phyloP scores from a whole-genome alignment of 2,113 vertebrate species.

The Sula dactylatra region DNA sequence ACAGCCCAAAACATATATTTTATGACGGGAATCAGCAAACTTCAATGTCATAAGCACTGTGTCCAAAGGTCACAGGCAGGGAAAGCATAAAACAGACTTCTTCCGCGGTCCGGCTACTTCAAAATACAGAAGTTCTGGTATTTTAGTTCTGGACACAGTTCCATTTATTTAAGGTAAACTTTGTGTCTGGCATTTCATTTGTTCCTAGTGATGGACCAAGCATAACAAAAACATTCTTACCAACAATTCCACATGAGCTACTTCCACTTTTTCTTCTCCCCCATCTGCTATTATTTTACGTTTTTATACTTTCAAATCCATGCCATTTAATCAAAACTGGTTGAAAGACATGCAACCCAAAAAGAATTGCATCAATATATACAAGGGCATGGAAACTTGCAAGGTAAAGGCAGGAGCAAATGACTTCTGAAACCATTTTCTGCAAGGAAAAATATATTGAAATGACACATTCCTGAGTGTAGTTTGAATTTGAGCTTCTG shows the following conservation, averaged over 20 bases:
- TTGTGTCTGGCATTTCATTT: background rate
- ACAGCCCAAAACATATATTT: background rate
- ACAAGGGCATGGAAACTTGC: background rate
- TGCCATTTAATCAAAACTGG: background rate
- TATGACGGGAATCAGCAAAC: background rate
- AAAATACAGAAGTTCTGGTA: background rate
- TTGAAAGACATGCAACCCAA: background rate
- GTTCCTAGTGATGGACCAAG: background rate
- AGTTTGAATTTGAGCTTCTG: background rate
- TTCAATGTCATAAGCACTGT: background rate
- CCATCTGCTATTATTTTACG: background rate
- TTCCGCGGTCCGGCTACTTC: background rate
- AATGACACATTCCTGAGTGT: background rate
- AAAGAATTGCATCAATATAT: background rate
- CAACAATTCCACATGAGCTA: background rate
- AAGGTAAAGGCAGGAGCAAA: background rate
- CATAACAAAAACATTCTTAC: background rate
- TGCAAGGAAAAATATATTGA: background rate
- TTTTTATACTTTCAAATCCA: background rate
- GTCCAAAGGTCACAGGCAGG: background rate
- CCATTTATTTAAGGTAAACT: background rate
- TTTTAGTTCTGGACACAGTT: background rate
- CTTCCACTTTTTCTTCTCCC: fast-evolving
- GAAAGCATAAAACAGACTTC: background rate
- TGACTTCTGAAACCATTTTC: background rate